phyloP scores from a whole-genome alignment of 2,113 vertebrate species.

The Puntigrus tetrazona region DNA sequence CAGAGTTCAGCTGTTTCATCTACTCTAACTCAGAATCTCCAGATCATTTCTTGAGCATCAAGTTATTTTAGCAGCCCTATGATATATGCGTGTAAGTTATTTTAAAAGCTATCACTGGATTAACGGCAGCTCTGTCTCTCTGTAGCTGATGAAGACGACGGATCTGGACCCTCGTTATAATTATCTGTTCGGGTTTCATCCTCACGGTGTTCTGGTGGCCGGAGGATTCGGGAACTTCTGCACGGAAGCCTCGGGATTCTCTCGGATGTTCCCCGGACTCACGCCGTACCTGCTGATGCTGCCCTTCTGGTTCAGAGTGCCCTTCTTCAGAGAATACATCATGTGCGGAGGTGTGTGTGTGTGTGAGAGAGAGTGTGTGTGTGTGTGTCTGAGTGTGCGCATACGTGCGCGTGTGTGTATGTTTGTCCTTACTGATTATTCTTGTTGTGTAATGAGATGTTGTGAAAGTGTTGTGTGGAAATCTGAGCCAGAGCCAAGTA shows the following conservation, averaged over 20 bases:
- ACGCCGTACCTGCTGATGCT: constrained; percentile 76
- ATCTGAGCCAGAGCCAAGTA: constrained; percentile 46
- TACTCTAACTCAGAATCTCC: no score
- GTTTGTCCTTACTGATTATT: not conserved
- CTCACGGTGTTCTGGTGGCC: constrained; percentile 75
- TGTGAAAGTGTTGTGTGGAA: constrained; percentile 49
- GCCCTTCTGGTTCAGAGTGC: constrained; percentile 78
- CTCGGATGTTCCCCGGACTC: constrained; percentile 74
- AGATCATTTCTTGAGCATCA: no score
- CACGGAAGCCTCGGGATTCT: constrained; percentile 77
- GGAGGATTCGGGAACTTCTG: constrained; percentile 82
- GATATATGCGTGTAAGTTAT: no score
- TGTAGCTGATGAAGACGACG: constrained; percentile 76
- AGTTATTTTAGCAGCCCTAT: no score
- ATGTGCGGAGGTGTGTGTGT: constrained; percentile 73
- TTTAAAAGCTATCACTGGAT: no score
- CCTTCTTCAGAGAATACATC: constrained; percentile 81
- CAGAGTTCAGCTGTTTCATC: no score
- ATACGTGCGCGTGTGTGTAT: not conserved
- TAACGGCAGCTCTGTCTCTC: not conserved
- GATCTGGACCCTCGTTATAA: constrained; percentile 72
- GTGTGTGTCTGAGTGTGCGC: not conserved
- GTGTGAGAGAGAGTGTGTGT: no score
- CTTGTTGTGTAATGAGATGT: constrained; percentile 46
- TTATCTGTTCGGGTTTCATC: constrained; percentile 81